A percentile compares a stretch with the other conserved stretches of the same genome.
Conservation (phyloP, 2,113 vertebrate species). For the Columba janthina region DNA sequence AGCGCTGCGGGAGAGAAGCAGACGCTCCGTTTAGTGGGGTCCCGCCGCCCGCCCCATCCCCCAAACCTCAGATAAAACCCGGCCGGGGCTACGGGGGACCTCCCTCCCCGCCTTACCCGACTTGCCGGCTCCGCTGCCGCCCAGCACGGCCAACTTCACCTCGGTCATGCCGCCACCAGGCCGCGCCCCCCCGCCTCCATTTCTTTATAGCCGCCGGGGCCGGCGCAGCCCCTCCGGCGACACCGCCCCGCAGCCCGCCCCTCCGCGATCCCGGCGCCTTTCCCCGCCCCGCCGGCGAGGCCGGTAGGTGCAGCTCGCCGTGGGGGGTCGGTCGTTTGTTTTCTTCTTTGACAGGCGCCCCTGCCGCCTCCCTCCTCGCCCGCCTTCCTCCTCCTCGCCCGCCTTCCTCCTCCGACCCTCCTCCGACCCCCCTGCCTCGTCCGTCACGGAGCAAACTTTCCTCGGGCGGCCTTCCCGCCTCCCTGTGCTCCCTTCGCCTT, state of each 20-base stretch:
- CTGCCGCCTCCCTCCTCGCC: too few species aligned
- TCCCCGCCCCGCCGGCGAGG: background rate
- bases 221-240: background rate
- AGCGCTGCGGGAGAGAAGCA: constrained; percentile 76
- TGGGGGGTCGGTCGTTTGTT: too few species aligned
- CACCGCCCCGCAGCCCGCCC: background rate
- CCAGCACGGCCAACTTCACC: constrained; percentile 82
- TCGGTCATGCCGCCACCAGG: constrained; percentile 66
- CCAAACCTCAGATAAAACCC: fast-evolving
- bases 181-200: background rate
- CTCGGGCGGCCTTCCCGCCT: too few species aligned
- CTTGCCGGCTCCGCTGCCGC: constrained; percentile 82
- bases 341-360: too few species aligned
- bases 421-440: too few species aligned
- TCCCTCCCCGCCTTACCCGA: constrained; percentile 73
- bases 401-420: background rate
- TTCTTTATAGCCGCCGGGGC: background rate
- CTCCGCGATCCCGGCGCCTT: background rate
- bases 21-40: background rate
- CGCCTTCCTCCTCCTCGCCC: background rate
- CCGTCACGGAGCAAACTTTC: background rate
- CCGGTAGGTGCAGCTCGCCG: background rate
- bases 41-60: too few species aligned
- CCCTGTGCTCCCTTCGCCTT: too few species aligned
- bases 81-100: too few species aligned